A percentile compares a stretch with the other conserved stretches of the same genome.
Evolutionary conservation across 1,140 invertebrate species (phyloP).

Genomic region (Tetragonula clypearis): DNA sequence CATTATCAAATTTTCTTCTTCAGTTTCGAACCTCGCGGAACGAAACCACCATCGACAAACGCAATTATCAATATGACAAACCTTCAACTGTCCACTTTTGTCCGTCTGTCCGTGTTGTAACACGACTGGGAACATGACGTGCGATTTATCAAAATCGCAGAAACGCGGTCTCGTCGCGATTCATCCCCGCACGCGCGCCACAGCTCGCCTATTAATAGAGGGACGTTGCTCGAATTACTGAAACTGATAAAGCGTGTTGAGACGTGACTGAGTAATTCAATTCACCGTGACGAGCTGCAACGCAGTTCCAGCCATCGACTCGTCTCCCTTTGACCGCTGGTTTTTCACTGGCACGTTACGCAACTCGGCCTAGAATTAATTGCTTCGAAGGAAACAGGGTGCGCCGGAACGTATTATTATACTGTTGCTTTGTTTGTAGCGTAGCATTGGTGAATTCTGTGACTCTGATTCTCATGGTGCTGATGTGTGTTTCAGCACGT

Average conservation of each 20-base stretch:
- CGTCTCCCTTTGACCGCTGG: conserved; percentile 12
- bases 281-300: conserved; percentile 24
- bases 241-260: conserved; percentile 37
- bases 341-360: conserved; percentile 28
- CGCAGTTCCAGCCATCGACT: conserved; percentile 2
- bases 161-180: conserved; percentile 14
- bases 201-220: conserved; percentile 33
- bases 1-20: neutral
- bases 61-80: neutral
- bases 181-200: neutral
- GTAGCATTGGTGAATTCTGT: neutral
- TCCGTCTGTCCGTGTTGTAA: neutral
- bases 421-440: conserved; percentile 11
- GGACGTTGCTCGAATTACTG: conserved; percentile 27
- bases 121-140: conserved; percentile 2
- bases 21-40: too few species aligned
- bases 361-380: conserved; percentile 53
- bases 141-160: conserved; percentile 12
- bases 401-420: conserved; percentile 23
- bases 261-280: conserved; percentile 39
- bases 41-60: too few species aligned
- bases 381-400: conserved; percentile 58
- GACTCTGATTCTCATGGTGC: neutral
- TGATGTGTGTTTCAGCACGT: neutral
- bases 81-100: neutral